A percentile compares a stretch with the other conserved stretches of the same genome.
phyloP scores from a whole-genome alignment of 2,797 vertebrate species.

The Chelon labrosus region DNA sequence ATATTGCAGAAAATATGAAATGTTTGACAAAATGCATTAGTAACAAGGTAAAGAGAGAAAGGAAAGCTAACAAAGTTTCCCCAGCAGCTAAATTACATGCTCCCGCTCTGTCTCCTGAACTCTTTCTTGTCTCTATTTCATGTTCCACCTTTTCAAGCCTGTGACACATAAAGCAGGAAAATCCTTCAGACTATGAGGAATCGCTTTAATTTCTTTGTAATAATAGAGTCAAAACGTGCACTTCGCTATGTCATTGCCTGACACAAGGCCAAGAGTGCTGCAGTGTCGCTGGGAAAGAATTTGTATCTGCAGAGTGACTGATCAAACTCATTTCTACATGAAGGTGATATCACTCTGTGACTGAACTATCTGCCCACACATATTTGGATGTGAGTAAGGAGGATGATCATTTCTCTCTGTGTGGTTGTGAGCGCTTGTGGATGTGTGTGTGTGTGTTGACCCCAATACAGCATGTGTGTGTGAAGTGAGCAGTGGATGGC shows the following conservation, averaged over 20 bases:
- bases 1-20: conserved; percentile 11
- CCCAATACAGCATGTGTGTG: not conserved
- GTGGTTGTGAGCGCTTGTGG: not conserved
- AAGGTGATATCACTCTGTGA: conserved; percentile 18
- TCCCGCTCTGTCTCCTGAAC: conserved; percentile 2
- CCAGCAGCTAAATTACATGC: conserved; percentile 12
- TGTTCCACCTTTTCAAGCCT: conserved; percentile 34
- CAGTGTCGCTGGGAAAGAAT: conserved; percentile 23
- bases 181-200: conserved; percentile 59
- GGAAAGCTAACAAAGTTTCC: conserved; percentile 21
- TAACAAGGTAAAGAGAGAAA: conserved; percentile 18
- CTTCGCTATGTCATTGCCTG: conserved; percentile 46
- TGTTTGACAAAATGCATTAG: not conserved
- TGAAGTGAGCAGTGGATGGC: not conserved
- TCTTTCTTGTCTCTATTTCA: conserved; percentile 15
- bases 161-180: conserved; percentile 39
- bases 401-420: not conserved
- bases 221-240: conserved; percentile 61
- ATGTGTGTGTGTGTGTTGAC: not conserved
- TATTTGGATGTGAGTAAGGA: conserved; percentile 8
- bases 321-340: conserved; percentile 33
- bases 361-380: conserved; percentile 23
- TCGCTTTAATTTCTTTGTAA: conserved; percentile 66
- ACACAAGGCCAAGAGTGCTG: not conserved
- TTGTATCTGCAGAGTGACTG: conserved; percentile 23